Conservation (phyloP, 2,888 invertebrate species). For the Calliopum simillimum region DNA sequence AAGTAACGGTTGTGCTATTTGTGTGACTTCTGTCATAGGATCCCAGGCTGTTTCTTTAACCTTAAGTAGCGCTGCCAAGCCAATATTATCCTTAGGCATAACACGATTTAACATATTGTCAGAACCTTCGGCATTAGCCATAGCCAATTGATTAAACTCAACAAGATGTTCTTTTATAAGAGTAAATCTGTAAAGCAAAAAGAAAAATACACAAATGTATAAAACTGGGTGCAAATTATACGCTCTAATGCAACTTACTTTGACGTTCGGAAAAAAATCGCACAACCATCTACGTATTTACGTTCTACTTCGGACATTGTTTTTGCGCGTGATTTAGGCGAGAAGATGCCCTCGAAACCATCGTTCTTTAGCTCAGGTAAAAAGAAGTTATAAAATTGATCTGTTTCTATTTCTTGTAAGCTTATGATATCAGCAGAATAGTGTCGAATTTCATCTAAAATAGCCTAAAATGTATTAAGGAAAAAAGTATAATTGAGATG, state of each 20-base stretch:
- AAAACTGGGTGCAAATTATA: background rate
- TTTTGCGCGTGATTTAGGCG: slow-evolving; percentile 97
- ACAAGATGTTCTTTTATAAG: slow-evolving; percentile 96
- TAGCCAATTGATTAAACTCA: slow-evolving; percentile 98
- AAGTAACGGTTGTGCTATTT: slow-evolving; percentile 85
- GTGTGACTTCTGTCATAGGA: slow-evolving; percentile 81
- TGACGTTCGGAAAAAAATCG: slow-evolving; percentile 94
- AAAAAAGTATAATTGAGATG: slow-evolving; percentile 33
- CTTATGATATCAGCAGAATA: slow-evolving; percentile 98
- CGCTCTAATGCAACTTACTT: slow-evolving; percentile 74
- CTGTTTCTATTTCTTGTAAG: slow-evolving; percentile 97
- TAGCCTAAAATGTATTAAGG: slow-evolving; percentile 68
- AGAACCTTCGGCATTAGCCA: slow-evolving; percentile 97
- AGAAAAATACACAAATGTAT: background rate
- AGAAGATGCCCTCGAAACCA: slow-evolving; percentile 95
- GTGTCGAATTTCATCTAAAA: slow-evolving; percentile 95
- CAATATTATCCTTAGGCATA: slow-evolving; percentile 99
- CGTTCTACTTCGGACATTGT: slow-evolving; percentile 97
- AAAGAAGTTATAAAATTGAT: slow-evolving; percentile 98
- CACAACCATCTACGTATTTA: slow-evolving; percentile 99
- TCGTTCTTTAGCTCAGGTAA: slow-evolving; percentile 92
- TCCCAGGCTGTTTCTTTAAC: slow-evolving; percentile 97
- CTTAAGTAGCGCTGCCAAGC: slow-evolving; percentile 92
- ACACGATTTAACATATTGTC: slow-evolving; percentile 99
- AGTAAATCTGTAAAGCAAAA: slow-evolving; percentile 78